Conservation (phyloP, 35 echinoderm and acorn worm species). For the Amphiura filiformis region DNA sequence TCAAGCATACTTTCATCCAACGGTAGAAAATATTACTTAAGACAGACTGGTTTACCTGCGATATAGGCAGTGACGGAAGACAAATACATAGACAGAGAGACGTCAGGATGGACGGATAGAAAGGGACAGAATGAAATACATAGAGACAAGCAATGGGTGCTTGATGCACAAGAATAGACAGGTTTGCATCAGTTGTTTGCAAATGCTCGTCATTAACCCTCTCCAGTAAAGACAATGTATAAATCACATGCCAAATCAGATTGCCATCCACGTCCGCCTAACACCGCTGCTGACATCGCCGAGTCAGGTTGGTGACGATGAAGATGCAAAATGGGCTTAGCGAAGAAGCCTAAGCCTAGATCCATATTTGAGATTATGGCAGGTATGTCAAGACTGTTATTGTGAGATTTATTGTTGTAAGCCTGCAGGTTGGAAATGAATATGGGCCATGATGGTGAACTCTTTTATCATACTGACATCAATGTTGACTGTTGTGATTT, state of each 20-base stretch:
- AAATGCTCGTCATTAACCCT: not conserved
- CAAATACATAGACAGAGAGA: slow-evolving; percentile 11
- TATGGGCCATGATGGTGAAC: not conserved
- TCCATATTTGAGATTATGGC: slow-evolving; percentile 6
- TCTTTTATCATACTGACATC: not conserved
- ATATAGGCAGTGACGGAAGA: not conserved
- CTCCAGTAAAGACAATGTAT: not conserved
- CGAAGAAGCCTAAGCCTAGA: not conserved
- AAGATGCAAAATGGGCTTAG: too few relatives aligned
- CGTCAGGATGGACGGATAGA: not conserved
- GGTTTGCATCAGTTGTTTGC: not conserved
- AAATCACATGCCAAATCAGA: not conserved
- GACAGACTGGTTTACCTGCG: not conserved
- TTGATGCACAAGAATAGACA: not conserved
- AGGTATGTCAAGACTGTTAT: not conserved
- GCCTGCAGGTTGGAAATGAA: not conserved
- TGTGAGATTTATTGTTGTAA: not conserved
- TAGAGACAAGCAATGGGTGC: not conserved
- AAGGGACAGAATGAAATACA: not conserved
- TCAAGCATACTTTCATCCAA: not conserved
- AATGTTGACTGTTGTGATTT: not conserved
- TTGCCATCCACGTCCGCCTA: not conserved
- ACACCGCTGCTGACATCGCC: too few relatives aligned
- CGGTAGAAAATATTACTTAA: not conserved
- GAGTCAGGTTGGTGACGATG: too few relatives aligned